Evolutionary conservation across 2,113 vertebrate species (phyloP).

Genomic region (Alethe diademata): DNA sequence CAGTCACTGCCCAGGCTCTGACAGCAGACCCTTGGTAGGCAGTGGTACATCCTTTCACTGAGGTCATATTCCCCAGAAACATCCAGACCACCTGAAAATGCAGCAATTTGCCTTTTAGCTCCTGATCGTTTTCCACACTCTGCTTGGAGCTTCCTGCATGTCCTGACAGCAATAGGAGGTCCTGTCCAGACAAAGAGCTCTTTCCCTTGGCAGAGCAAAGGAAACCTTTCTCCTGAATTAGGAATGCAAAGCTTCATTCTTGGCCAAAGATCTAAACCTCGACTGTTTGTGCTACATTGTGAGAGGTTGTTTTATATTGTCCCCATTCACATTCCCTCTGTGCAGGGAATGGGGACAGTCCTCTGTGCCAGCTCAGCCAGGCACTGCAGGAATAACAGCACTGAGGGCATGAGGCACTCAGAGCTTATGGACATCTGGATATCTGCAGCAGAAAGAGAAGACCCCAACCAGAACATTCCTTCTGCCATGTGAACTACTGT

Average conservation of each 20-base stretch:
- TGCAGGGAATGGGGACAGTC: neutral
- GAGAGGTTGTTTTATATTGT: constrained; percentile 17
- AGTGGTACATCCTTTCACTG: neutral
- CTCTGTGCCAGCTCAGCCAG: neutral
- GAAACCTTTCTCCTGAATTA: constrained; percentile 10
- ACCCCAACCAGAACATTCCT: neutral
- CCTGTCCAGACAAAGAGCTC: neutral
- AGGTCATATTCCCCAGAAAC: neutral
- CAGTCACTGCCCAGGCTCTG: neutral
- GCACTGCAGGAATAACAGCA: neutral
- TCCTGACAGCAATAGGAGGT: neutral
- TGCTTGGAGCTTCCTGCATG: neutral
- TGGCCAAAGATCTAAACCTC: constrained; percentile 38
- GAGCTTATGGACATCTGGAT: neutral
- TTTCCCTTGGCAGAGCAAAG: neutral
- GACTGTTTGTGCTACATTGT: neutral
- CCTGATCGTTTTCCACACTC: neutral
- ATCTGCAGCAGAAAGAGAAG: neutral
- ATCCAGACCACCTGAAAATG: neutral
- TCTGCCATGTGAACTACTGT: neutral
- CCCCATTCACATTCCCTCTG: neutral
- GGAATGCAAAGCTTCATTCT: constrained; percentile 30
- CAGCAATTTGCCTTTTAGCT: neutral
- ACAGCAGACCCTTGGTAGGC: neutral
- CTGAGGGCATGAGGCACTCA: neutral